Conservation (phyloP, 2,113 vertebrate species). For the Tricholaema leucomelas region DNA sequence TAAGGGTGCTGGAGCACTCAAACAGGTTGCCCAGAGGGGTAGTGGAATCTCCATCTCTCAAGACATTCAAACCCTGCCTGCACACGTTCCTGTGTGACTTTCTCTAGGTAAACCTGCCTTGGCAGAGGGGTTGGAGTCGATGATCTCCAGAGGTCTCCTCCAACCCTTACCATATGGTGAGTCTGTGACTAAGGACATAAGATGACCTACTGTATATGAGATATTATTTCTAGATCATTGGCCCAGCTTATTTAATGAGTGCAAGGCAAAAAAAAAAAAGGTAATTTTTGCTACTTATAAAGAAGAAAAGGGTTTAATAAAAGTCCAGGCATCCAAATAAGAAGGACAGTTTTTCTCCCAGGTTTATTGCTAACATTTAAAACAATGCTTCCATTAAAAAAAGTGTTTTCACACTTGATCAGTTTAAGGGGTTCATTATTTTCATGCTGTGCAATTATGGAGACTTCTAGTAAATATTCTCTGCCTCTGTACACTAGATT, state of each 20-base stretch:
- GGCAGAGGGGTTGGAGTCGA: too few species aligned
- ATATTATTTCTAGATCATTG: constrained; percentile 39
- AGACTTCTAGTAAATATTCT: not conserved
- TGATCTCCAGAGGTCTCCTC: too few species aligned
- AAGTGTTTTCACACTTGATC: constrained; percentile 17
- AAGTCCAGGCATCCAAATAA: not conserved
- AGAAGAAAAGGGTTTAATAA: not conserved
- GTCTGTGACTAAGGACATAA: not conserved
- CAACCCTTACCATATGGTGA: too few species aligned
- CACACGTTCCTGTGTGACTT: too few species aligned
- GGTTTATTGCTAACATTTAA: constrained; percentile 40
- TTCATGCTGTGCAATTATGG: constrained; percentile 24
- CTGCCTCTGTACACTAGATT: not conserved
- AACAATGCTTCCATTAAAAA: constrained; percentile 30
- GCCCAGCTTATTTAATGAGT: constrained; percentile 30
- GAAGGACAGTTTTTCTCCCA: not conserved
- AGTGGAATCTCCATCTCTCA: too few species aligned
- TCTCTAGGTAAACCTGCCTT: too few species aligned
- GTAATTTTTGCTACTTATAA: constrained; percentile 37
- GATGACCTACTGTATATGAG: not conserved
- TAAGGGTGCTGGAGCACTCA: too few species aligned
- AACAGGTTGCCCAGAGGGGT: too few species aligned
- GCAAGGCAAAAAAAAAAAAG: constrained; percentile 32
- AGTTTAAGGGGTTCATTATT: constrained; percentile 43
- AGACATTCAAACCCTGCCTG: too few species aligned